Evolutionary conservation across 2,888 invertebrate genomes (phyloP), one percentile per base, ranked within the genome.

Genomic region (Nymphalis c-album): DNA sequence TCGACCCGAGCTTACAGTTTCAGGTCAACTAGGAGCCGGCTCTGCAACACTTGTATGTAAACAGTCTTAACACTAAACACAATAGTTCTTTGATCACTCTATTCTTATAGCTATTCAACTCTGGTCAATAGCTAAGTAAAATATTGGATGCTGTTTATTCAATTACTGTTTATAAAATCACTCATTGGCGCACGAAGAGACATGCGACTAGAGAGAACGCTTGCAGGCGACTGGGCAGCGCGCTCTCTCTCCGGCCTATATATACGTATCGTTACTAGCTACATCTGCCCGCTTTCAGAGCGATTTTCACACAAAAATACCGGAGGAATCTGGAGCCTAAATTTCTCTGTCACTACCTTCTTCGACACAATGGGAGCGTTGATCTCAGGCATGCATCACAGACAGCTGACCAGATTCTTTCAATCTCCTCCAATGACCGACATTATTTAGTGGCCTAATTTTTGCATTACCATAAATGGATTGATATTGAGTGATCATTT

Each of bases 311-410:
- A 88, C 89, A 86, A 90, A 91, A 91, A 91, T 90, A 91, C 85
- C 86, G 77, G 81, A 81, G 89, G 91, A 91, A 91, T 91, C 82
- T 81, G 82, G 82, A 85, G 86, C 89, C 88, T 85, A 90, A 91
- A 91, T 91, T 84, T 83, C 80, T 80, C 88, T 91, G 90, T 88
- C 90, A 86, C 87, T 88, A 86, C 83, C 85, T 85, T 81, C 79
- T 81, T 83, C 82, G 84, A 83, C 87, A 90, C 91, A 91, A 89
- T 90, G 91, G 80, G 91, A 89, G 85, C 91, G 83, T 91, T 92
- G 91, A 90, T 91, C 91, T 86, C 84, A 57, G 57, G 57, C 75
- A 78, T 85, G 86, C 86, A 86, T 81, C 78, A 78, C 77, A 79
- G 82, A 85, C 85, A 82, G 76, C 83, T 87, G 85, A 85, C 87